Evolutionary conservation across 2,113 vertebrate species (phyloP).

Genomic region (Eurypyga helias): DNA sequence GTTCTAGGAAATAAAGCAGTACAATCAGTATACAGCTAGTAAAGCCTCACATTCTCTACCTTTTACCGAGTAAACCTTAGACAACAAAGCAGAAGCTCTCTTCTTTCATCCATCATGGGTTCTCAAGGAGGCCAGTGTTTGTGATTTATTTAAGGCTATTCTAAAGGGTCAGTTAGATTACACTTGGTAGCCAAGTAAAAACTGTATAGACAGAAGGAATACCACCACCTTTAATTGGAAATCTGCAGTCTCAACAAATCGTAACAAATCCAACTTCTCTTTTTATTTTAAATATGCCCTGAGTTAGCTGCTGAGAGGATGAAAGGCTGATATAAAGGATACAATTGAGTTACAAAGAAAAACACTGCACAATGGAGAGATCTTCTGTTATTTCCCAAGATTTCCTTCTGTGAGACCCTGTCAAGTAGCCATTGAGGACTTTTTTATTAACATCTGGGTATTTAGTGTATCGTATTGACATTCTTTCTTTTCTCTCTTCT

Average conservation of each 20-base stretch:
- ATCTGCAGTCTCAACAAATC: conserved; percentile 41
- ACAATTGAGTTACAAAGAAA: not conserved
- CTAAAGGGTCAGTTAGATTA: conserved; percentile 21
- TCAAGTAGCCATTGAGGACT: not conserved
- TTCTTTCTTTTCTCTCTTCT: not conserved
- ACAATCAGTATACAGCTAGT: conserved; percentile 22
- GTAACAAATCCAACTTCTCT: not conserved
- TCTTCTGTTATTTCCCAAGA: not conserved
- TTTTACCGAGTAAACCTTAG: conserved; percentile 52
- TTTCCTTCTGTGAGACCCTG: not conserved
- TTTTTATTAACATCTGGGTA: not conserved
- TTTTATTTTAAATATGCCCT: conserved; percentile 38
- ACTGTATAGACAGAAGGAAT: not conserved
- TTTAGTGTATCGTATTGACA: not conserved
- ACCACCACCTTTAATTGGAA: not conserved
- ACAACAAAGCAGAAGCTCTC: conserved; percentile 12
- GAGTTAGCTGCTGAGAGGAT: conserved; percentile 30
- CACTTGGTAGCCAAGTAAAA: not conserved
- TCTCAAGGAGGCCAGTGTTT: conserved; percentile 36
- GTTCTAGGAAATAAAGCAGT: conserved; percentile 70
- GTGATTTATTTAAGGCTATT: conserved; percentile 18
- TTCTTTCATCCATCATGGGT: not conserved
- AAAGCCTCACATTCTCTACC: conserved; percentile 40
- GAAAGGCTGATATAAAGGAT: conserved; percentile 17
- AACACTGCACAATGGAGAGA: not conserved